Conservation (phyloP, 1,140 invertebrate species). For the Intoshia linei region DNA sequence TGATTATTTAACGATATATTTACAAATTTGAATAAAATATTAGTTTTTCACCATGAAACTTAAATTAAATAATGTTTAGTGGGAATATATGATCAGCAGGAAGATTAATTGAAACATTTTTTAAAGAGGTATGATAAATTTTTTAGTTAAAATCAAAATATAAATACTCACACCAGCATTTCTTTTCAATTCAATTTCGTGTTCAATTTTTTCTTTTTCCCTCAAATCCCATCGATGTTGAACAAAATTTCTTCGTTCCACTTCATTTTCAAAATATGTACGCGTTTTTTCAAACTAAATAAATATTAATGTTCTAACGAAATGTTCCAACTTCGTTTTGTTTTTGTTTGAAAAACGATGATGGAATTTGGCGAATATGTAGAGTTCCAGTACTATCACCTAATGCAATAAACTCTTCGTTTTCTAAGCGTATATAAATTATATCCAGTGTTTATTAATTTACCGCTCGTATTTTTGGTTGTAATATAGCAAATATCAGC, state of each 20-base stretch:
- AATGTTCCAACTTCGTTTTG: constrained; percentile 13
- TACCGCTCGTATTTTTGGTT: too few species aligned
- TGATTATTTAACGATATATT: too few species aligned
- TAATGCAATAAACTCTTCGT: constrained; percentile 19
- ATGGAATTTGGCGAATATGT: constrained; percentile 22
- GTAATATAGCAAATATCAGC: too few species aligned
- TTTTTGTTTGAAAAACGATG: constrained; percentile 14
- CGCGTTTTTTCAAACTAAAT: constrained; percentile 11
- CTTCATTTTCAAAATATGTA: constrained; percentile 20
- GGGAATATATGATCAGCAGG: too few species aligned
- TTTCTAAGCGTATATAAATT: too few species aligned
- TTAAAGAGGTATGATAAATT: too few species aligned
- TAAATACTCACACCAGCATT: constrained; percentile 16
- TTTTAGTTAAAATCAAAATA: too few species aligned
- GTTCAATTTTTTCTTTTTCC: constrained; percentile 18
- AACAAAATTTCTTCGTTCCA: constrained; percentile 17
- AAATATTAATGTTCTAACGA: neutral
- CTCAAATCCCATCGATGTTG: constrained; percentile 17
- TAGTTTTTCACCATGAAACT: too few species aligned
- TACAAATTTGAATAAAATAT: too few species aligned
- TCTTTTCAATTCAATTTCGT: constrained; percentile 14
- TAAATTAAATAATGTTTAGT: too few species aligned
- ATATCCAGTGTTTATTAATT: too few species aligned
- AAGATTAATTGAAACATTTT: too few species aligned
- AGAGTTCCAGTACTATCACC: constrained; percentile 20